Conservation (phyloP, 2,113 vertebrate genomes). For the Aptenodytes forsteri region DNA sequence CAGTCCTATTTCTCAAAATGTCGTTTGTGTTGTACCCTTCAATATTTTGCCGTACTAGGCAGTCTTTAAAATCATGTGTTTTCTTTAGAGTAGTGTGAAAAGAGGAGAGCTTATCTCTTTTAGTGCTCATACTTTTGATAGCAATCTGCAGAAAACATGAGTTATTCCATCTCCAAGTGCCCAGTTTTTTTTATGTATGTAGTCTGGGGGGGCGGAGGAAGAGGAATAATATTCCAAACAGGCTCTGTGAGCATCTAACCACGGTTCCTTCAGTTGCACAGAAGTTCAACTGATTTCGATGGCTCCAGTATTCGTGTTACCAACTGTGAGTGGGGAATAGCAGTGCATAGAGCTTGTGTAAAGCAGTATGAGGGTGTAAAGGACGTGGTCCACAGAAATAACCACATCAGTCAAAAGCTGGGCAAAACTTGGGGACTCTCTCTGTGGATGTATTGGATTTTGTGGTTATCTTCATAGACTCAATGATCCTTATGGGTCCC, state of each 20-base stretch:
- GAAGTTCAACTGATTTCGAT: neutral
- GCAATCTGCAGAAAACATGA: neutral
- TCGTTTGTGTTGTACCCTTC: neutral
- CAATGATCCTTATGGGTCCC: neutral
- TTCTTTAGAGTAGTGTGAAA: neutral
- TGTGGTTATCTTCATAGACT: neutral
- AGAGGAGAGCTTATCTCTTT: neutral
- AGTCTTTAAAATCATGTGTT: neutral
- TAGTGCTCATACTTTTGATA: neutral
- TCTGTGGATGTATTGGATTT: neutral
- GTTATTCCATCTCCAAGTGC: neutral
- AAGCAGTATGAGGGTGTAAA: neutral
- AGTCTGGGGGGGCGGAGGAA: neutral
- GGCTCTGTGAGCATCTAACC: neutral
- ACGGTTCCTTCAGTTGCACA: neutral
- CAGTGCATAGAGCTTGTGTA: neutral
- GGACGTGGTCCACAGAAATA: neutral
- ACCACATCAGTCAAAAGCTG: neutral
- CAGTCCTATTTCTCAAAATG: neutral
- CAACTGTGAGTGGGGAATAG: neutral
- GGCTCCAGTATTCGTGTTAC: fast-evolving
- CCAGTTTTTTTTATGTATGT: fast-evolving
- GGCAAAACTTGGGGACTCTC: neutral
- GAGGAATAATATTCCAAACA: neutral
- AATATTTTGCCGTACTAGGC: neutral